Evolutionary conservation across 2,888 invertebrate genomes (phyloP), one percentile per base, ranked within the genome.

Genomic region (Pemphredon lugubris): DNA sequence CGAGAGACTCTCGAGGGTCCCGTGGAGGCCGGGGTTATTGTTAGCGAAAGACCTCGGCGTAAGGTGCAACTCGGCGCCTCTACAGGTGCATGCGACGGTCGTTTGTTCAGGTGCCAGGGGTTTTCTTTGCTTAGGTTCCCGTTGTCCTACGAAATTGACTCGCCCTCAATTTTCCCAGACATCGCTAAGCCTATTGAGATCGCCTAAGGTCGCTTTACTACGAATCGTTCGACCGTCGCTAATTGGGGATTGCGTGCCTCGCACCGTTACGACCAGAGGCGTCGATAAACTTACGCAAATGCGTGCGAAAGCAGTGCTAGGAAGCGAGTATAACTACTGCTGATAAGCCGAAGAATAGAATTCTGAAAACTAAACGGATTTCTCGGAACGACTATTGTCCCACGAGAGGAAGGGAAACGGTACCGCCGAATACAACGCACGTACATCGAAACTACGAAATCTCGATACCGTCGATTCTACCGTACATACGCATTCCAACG

Each of bases 101-200:
- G 78, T 74, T 77, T 78, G 70, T 32, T 70, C 78, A 77, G 70
- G 73, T 80, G 77, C 47, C 42, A n/a, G n/a, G n/a, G n/a, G 9
- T 65, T 42, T 20, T 34, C 61, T 73, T 73, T 73, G 40, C 73
- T 61, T 50, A 63, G 63, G 40, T 4, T 34, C 34, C 11, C 4
- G n/a, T 4, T 11, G 9, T 34, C n/a, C 34, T n/a, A n/a, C 11
- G 34, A 34, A 11, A 34, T n/a, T 7, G 1, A n/a, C n/a, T n/a
- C n/a, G n/a, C n/a, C n/a, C n/a, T n/a, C n/a, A n/a, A n/a, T n/a
- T n/a, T n/a, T n/a, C n/a, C n/a, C n/a, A n/a, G n/a, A n/a, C n/a
- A n/a, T n/a, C n/a, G n/a, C n/a, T n/a, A n/a, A n/a, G n/a, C n/a
- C n/a, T n/a, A n/a, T n/a, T n/a, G n/a, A n/a, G n/a, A n/a, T n/a